Evolutionary conservation across 2,113 vertebrate genomes (phyloP).

Genomic region (Rhagologus leucostigma): DNA sequence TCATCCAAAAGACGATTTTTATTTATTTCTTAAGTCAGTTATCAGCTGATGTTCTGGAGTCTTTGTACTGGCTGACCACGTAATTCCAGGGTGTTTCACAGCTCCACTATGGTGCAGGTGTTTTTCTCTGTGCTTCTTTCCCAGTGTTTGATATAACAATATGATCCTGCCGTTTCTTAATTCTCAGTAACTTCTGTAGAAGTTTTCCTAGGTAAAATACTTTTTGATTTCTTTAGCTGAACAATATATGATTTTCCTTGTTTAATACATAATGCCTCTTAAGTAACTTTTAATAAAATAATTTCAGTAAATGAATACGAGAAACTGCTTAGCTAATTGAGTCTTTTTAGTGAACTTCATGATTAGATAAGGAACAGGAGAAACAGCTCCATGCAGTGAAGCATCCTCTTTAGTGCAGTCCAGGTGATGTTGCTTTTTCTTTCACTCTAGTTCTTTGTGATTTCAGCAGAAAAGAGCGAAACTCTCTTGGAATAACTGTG

Average conservation of each 20-base stretch:
- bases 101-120: too few relatives aligned
- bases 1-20: not conserved
- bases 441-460: not conserved
- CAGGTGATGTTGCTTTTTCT: not conserved
- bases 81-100: not conserved
- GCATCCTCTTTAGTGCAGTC: not conserved
- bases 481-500: not conserved
- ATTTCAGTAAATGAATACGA: not conserved
- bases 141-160: not conserved
- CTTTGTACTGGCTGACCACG: not conserved
- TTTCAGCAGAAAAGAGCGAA: not conserved
- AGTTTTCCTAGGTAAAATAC: not conserved
- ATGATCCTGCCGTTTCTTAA: not conserved
- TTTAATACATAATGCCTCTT: not conserved
- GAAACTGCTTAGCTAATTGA: not conserved
- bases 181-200: not conserved
- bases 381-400: not conserved
- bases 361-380: not conserved
- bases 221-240: not conserved
- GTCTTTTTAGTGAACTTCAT: not conserved
- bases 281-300: not conserved
- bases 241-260: not conserved
- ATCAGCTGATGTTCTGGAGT: not conserved
- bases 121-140: not conserved
- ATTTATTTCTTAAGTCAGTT: not conserved